Percentiles rank a stretch among this genome's conserved stretches.
Evolutionary conservation across 2,113 vertebrate genomes (phyloP).

Genomic region (Poicephalus gulielmi): DNA sequence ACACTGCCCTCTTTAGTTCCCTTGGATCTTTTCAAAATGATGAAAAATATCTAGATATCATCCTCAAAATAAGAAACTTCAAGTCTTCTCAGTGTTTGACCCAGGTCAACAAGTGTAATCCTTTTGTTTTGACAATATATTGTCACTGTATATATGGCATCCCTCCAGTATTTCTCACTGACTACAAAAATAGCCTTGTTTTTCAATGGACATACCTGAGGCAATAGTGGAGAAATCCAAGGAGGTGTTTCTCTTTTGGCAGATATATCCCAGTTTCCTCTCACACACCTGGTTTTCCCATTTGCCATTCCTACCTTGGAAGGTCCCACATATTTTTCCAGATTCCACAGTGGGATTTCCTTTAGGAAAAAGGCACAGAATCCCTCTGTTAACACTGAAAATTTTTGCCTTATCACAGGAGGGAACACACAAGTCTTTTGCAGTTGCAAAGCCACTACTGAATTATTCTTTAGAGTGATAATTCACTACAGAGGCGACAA

Average conservation of each 20-base stretch:
- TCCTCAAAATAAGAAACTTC: not conserved
- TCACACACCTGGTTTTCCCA: constrained; percentile 86
- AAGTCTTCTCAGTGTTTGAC: not conserved
- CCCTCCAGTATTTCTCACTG: not conserved
- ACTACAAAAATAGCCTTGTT: not conserved
- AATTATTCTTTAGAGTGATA: not conserved
- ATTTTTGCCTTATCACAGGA: not conserved
- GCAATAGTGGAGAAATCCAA: constrained; percentile 35
- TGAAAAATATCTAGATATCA: not conserved
- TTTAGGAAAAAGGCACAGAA: constrained; percentile 58
- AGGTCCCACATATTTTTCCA: constrained; percentile 82
- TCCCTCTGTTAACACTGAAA: not conserved
- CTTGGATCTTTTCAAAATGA: not conserved
- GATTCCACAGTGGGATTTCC: constrained; percentile 86
- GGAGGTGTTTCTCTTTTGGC: constrained; percentile 87
- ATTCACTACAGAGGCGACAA: not conserved
- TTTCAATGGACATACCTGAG: constrained; percentile 50
- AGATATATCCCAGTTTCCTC: constrained; percentile 89
- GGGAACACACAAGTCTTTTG: not conserved
- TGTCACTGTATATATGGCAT: not conserved
- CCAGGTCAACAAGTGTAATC: not conserved
- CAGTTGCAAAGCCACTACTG: not conserved
- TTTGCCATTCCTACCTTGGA: constrained; percentile 87
- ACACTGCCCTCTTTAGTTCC: not conserved
- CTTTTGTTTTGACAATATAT: not conserved